Base-by-base conservation (phyloP, 2,113 vertebrate species). In the Podarcis muralis region DNA sequence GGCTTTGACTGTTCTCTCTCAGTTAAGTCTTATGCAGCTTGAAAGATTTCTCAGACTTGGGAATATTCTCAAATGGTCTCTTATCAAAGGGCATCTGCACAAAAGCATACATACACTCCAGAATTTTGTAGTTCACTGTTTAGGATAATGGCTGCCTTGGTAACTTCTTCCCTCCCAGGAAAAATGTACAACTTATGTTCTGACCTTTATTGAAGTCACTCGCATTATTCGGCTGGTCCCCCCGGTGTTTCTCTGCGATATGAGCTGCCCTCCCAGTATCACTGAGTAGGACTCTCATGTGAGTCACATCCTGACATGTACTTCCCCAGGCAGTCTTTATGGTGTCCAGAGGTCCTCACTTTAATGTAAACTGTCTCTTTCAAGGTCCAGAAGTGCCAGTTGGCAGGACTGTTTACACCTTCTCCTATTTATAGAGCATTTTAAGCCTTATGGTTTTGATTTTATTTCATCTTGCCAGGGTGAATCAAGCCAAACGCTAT, bases 361-460 rank as follows among this genome's bases (percentile, higher is more conserved):
- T 94, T 83, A 92, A 93, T 79, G 82, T 84, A 88, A 87, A 71
- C 23, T 91, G 81, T 83, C 81, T 82, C 37, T 93, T 90, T 91
- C 91, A 84, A 90, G 59, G 90, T 8, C 71, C 66, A 91, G 77
- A 91, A 92, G 76, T 83, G 1, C 23, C 87, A 62, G 23, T 6
- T 93, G 90, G 90, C 91, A 87, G 30, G 87, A 92, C 59, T 93
- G 68, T 93, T 94, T 93, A 89, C 81, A 93, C 74, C 25, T 90
- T 92, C 88, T 32, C 91, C 77, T 91, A 77, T 89, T 91, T 93
- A 91, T 90, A 35, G 57, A 88, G 84, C 11, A 7, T 59, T 78
- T 86, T 75, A 13, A 16, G 71, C 0, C 0, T 27, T 78, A 71
- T 59, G 48, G 43, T 75, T 40, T 80, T 90, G 81, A 35, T 66